Evolutionary conservation across 1,140 invertebrate genomes (phyloP).

Genomic region (Drosophila nigrodunni): DNA sequence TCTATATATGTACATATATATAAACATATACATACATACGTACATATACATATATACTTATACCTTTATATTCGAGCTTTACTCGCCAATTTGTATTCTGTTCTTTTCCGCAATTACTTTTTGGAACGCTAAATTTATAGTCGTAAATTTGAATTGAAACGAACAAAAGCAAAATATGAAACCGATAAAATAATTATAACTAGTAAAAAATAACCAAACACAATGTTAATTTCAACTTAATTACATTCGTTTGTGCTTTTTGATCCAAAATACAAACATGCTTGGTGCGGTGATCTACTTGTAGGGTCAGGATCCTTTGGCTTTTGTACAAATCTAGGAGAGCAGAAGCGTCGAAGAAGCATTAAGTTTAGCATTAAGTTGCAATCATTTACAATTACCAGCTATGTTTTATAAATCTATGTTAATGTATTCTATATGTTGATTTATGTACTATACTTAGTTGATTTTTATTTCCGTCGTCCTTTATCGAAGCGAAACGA

Average conservation of each 20-base stretch:
- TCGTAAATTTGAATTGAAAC: slow-evolving; percentile 55
- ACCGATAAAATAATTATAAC: slow-evolving; percentile 30
- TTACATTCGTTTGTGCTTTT: slow-evolving; percentile 26
- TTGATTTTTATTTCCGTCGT: slow-evolving; percentile 45
- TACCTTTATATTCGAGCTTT: slow-evolving; percentile 44
- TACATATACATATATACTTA: slow-evolving; percentile 28
- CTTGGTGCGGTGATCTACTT: slow-evolving; percentile 35
- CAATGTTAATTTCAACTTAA: slow-evolving; percentile 38
- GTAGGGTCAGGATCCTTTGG: slow-evolving; percentile 4
- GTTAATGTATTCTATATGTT: slow-evolving; percentile 51
- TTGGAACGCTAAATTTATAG: slow-evolving; percentile 61
- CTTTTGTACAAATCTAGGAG: slow-evolving; percentile 44
- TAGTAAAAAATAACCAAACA: slow-evolving; percentile 4
- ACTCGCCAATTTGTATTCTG: slow-evolving; percentile 45
- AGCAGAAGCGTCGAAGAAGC: slow-evolving; percentile 12
- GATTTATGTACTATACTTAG: slow-evolving; percentile 56
- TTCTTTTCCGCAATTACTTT: slow-evolving; percentile 35
- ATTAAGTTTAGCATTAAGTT: slow-evolving; percentile 54
- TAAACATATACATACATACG: slow-evolving; percentile 22
- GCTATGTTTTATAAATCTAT: slow-evolving; percentile 45
- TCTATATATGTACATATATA: slow-evolving; percentile 29
- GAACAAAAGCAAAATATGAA: slow-evolving; percentile 44
- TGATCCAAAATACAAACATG: slow-evolving; percentile 19
- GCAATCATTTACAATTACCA: slow-evolving; percentile 54
- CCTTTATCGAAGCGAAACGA: slow-evolving; percentile 32